Evolutionary conservation across 2,888 invertebrate species (phyloP).

Genomic region (Artemia sp.): DNA sequence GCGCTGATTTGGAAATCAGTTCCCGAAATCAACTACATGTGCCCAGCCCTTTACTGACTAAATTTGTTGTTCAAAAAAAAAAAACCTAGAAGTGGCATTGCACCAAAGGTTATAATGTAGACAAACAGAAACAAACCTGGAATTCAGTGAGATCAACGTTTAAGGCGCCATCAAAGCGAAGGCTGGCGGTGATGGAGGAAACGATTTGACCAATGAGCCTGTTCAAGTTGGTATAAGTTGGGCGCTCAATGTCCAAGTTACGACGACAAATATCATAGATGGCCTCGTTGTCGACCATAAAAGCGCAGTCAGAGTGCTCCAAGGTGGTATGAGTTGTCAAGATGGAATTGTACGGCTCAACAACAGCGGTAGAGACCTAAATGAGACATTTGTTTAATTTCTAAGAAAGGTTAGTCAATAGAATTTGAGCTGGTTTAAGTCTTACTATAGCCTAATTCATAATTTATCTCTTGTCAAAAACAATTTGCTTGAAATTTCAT

Average conservation of each 20-base stretch:
- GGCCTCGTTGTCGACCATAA: constrained; percentile 46
- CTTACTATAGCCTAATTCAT: no score
- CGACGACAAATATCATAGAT: constrained; percentile 76
- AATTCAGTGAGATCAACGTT: constrained; percentile 35
- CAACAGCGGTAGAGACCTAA: constrained; percentile 37
- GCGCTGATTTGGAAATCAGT: no score
- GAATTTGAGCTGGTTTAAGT: no score
- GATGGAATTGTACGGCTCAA: constrained; percentile 41
- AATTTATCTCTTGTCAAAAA: no score
- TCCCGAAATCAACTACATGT: no score
- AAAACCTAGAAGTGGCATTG: no score
- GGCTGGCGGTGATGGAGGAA: constrained; percentile 69
- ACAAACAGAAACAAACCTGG: constrained; percentile 21
- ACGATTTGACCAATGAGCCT: constrained; percentile 50
- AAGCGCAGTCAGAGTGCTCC: constrained; percentile 39
- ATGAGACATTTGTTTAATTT: not conserved
- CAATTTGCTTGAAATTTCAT: no score
- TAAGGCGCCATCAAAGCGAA: constrained; percentile 72
- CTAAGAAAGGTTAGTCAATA: no score
- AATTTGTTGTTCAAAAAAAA: no score
- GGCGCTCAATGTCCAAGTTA: constrained; percentile 62
- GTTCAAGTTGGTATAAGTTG: constrained; percentile 67
- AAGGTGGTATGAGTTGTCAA: constrained; percentile 40
- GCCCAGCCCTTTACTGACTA: no score
- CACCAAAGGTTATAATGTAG: no score